Evolutionary conservation across 2,888 invertebrate species (phyloP), one percentile per base, ranked within the genome.

Genomic region (Resseliella maxima): DNA sequence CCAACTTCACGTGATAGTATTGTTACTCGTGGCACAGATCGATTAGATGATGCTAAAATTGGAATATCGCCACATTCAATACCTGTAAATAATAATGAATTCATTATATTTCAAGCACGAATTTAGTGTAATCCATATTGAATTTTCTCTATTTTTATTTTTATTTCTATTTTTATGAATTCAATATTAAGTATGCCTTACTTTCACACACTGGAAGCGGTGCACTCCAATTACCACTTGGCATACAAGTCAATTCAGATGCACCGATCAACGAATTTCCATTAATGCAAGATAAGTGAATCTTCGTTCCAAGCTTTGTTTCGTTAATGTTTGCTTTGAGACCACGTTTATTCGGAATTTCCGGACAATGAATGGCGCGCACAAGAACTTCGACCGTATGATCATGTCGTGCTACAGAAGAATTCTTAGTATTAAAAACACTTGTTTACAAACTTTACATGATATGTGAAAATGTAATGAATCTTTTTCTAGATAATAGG

Each of bases 191-290:
- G 12, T 50, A 15, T 18, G 50, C 6, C 72, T 93, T 91, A 94
- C 96, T 96, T 91, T 96, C 95, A 90, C 96, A 96, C 83, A 95
- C 94, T 10, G 96, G 96, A 87, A 96, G 92, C 1, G 95, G 95
- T 0, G 95, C 94, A 88, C 95, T 96, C 97, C 97, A 97, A 90
- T 96, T 96, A 38, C 96, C 96, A 31, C 96, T 96, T 0, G 96
- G 95, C n/a, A 95, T 91, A 90, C 97, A 97, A 85, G 92, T 90
- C 41, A 96, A 92, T 89, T 94, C 94, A 2, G 94, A 93, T 1
- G 95, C 93, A 5, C 97, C 97, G 86, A 96, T 94, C 72, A 97
- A 91, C 0, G 95, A 94, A 89, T 96, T 96, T 1, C 96, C 96
- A 89, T 96, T 95, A 21, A 94, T 93, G 89, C 96, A 97, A 41